These are phyloP conservation scores for Stenodema calcarata DNA, from an alignment of 2,888 invertebrate genomes.

Conservation along the genomic window DNA sequence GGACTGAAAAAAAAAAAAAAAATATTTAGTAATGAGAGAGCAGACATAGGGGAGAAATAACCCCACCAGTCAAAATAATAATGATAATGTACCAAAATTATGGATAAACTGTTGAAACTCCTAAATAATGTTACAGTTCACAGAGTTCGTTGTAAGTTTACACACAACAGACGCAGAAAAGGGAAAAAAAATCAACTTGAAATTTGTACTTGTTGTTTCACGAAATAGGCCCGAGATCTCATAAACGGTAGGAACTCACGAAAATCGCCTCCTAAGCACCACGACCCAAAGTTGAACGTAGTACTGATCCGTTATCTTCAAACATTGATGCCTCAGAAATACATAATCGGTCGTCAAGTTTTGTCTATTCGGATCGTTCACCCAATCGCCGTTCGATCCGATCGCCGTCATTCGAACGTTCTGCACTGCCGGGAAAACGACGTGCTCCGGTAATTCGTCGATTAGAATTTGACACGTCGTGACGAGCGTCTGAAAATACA, in stretches of 20 bases:
- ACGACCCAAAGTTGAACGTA: background rate
- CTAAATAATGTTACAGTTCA: too few species aligned
- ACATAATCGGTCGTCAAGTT: background rate
- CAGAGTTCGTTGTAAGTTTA: too few species aligned
- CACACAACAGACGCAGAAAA: too few species aligned
- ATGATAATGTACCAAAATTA: too few species aligned
- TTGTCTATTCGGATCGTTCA: background rate
- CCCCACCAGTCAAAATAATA: too few species aligned
- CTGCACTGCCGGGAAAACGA: background rate
- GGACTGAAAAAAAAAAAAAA: too few species aligned
- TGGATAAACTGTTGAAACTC: too few species aligned
- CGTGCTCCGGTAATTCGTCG: background rate
- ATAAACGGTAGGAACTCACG: background rate
- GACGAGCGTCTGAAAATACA: background rate
- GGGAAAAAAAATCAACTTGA: background rate
- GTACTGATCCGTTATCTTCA: background rate
- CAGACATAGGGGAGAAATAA: too few species aligned
- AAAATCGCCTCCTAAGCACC: background rate
- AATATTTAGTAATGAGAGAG: too few species aligned
- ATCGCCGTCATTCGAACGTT: background rate
- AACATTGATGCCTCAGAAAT: background rate
- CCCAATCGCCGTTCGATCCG: conserved; percentile 21
- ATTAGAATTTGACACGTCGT: background rate
- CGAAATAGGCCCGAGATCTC: too few species aligned
- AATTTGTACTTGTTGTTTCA: too few species aligned